Evolutionary conservation across 1,140 invertebrate genomes (phyloP), one percentile per base, ranked within the genome.

Genomic region (Drosophila triauraria): DNA sequence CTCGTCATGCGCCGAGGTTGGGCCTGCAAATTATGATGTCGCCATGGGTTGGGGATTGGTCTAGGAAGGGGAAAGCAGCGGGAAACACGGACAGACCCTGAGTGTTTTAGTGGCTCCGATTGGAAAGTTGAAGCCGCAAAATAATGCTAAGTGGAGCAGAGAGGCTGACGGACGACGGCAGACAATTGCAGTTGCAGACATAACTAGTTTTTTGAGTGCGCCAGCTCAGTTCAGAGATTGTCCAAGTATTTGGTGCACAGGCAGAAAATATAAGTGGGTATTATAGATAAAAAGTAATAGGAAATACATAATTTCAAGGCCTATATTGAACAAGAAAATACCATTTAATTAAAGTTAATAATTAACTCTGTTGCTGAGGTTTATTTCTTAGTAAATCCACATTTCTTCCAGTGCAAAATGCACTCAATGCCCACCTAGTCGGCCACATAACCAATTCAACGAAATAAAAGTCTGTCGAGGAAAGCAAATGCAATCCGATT

Each of bases 11-110:
- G 62, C 54, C 57, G 64, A 64, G 71, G 72, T 71, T 75, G 72
- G 72, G 72, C 71, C 72, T n/a, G 72, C 71, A 75, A 75, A 75
- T 75, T 75, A 75, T 75, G 60, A 76, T 76, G 74, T 76, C 72
- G 69, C 70, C 47, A 30, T 27, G 50, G 27, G 12, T 9, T 44
- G 4, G 15, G 25, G 12, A 2, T 23, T 13, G 25, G 9, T 27
- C 40, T n/a, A 17, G 9, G 13, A 20, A 25, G 54, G 54, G 20
- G n/a, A 10, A 35, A n/a, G 17, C 40, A 40, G 10, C n/a, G 44
- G 35, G 27, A 4, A 61, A 40, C 32, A 44, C 32, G 23, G 69
- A 53, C 40, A 74, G 42, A 77, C 54, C 47, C 43, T 35, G 70
- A 75, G 58, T 75, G 56, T 59, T 77, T 77, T 57, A 75, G 60